Evolutionary conservation across 2,888 invertebrate genomes (phyloP).

Genomic region (Synergus umbraculus): DNA sequence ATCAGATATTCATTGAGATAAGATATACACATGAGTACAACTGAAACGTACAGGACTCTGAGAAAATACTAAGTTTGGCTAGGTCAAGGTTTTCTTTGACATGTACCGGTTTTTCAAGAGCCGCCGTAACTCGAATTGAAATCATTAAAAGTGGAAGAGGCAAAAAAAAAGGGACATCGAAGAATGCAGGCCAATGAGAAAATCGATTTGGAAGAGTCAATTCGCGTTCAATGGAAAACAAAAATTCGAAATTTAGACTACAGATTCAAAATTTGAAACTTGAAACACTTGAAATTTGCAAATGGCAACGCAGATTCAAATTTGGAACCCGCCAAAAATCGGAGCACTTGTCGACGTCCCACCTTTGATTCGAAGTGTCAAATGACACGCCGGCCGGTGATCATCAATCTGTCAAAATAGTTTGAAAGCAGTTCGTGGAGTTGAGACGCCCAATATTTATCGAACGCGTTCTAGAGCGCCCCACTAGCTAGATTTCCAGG

Average conservation of each 20-base stretch:
- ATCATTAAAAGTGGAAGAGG: conserved; percentile 3
- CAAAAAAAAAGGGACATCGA: conserved; percentile 8
- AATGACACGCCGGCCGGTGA: conserved; percentile 27
- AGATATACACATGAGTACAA: neutral
- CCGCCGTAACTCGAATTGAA: neutral
- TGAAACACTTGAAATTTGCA: too few relatives aligned
- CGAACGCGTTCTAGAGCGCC: conserved; percentile 33
- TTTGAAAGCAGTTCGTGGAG: conserved; percentile 11
- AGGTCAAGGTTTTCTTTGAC: conserved; percentile 38
- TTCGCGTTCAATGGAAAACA: too few relatives aligned
- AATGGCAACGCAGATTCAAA: neutral
- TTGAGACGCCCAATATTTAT: conserved; percentile 39
- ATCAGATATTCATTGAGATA: neutral
- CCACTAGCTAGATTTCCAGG: conserved; percentile 30
- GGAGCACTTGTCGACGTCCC: neutral
- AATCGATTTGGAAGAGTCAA: neutral
- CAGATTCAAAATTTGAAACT: too few relatives aligned
- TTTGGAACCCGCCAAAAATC: neutral
- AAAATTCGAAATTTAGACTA: too few relatives aligned
- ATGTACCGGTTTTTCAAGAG: conserved; percentile 22
- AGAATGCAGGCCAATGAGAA: neutral
- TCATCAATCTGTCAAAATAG: conserved; percentile 21
- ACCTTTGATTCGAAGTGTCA: neutral
- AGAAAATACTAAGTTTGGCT: conserved; percentile 31
- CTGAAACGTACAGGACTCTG: neutral